Conservation (phyloP, 2,797 vertebrate species). For the Apogon hyalosoma region DNA sequence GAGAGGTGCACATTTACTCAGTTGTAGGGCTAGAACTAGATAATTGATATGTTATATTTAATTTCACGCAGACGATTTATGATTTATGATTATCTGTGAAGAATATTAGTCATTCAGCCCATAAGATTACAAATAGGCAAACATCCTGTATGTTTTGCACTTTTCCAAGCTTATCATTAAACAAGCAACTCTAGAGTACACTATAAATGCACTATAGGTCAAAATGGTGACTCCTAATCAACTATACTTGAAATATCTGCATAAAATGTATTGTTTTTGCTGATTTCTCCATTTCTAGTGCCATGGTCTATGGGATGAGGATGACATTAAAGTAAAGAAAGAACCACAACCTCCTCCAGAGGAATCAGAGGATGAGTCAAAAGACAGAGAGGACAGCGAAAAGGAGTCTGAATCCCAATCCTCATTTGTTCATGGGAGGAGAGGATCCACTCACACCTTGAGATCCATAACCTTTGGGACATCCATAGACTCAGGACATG, state of each 20-base stretch:
- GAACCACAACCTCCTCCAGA: slow-evolving; percentile 68
- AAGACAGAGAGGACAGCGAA: slow-evolving; percentile 57
- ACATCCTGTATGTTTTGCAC: too few relatives aligned
- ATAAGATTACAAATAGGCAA: too few relatives aligned
- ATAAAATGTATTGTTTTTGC: neutral
- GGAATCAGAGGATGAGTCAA: slow-evolving; percentile 88
- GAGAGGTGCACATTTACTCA: too few relatives aligned
- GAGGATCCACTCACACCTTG: slow-evolving; percentile 86
- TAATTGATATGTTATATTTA: too few relatives aligned
- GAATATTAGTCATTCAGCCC: too few relatives aligned
- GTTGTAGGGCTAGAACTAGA: too few relatives aligned
- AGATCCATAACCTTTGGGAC: slow-evolving; percentile 90
- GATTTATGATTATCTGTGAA: too few relatives aligned
- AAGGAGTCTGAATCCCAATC: slow-evolving; percentile 67
- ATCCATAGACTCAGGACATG: slow-evolving; percentile 88
- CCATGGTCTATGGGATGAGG: slow-evolving; percentile 97
- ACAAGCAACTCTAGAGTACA: too few relatives aligned
- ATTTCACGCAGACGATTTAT: too few relatives aligned
- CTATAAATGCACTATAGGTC: too few relatives aligned
- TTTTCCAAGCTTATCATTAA: too few relatives aligned
- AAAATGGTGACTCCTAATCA: too few relatives aligned
- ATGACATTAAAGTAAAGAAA: slow-evolving; percentile 82
- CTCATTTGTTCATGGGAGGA: slow-evolving; percentile 77
- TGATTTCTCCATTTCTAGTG: slow-evolving; percentile 80
- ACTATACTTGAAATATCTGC: neutral